A percentile compares a stretch with the other conserved stretches of the same genome.
These are phyloP conservation scores for Pseudopipra pipra DNA, from an alignment of 2,113 vertebrate genomes.

Conservation along the genomic window DNA sequence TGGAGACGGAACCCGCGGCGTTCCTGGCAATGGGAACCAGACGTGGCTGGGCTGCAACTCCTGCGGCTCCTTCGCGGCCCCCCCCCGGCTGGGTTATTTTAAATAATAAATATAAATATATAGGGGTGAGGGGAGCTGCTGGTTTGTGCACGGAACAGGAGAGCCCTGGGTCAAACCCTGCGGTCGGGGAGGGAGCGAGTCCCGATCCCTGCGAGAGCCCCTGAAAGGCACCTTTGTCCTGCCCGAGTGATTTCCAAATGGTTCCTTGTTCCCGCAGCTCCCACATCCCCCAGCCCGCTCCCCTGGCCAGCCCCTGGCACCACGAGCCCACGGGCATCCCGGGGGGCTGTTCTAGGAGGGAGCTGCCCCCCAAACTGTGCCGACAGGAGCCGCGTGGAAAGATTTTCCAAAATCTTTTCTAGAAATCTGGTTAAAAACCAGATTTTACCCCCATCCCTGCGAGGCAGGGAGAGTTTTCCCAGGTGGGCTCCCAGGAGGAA, in stretches of 20 bases:
- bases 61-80: accelerated
- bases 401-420: neutral
- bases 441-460: no score
- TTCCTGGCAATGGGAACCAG: neutral
- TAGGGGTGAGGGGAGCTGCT: neutral
- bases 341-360: neutral
- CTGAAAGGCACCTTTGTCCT: constrained; percentile 39
- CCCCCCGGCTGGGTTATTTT: neutral
- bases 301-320: neutral
- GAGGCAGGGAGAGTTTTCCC: neutral
- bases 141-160: neutral
- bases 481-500: neutral
- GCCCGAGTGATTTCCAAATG: neutral
- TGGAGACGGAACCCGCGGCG: neutral
- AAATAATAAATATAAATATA: neutral
- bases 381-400: neutral
- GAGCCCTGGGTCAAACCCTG: neutral
- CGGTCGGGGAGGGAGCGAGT: neutral
- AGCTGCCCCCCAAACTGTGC: neutral
- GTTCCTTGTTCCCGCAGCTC: neutral
- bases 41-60: accelerated
- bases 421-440: neutral
- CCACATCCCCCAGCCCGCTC: accelerated
- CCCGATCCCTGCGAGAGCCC: neutral
- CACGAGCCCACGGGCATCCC: accelerated